These are phyloP conservation scores for Drosophila prosaltans DNA, from an alignment of 1,140 invertebrate genomes.

Conservation along the genomic window DNA sequence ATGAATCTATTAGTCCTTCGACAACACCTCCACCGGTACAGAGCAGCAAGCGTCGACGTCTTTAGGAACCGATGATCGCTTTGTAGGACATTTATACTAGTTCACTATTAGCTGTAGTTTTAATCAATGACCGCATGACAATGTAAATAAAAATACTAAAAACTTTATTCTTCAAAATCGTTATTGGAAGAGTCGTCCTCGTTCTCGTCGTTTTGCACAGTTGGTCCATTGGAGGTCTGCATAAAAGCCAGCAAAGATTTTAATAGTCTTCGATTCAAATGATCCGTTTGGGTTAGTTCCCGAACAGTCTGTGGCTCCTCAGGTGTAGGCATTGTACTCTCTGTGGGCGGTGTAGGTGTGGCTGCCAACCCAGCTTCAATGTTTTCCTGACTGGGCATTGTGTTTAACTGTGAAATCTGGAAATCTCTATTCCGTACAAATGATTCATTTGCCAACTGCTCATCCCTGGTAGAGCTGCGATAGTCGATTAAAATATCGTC, in stretches of 20 bases:
- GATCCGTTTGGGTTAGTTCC: constrained; percentile 77
- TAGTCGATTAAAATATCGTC: not conserved
- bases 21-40: constrained; percentile 80
- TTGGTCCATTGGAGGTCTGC: constrained; percentile 46
- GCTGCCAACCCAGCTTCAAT: constrained; percentile 49
- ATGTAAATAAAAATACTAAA: constrained; percentile 57
- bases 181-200: constrained; percentile 40
- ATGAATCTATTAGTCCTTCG: constrained; percentile 81
- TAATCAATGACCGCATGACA: constrained; percentile 48
- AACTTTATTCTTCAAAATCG: constrained; percentile 65
- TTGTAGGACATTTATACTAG: constrained; percentile 38
- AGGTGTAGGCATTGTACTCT: constrained; percentile 16
- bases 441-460: constrained; percentile 3
- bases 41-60: constrained; percentile 75
- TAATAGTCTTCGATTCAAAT: constrained; percentile 68
- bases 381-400: constrained; percentile 60
- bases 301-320: constrained; percentile 47
- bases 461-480: constrained; percentile 9
- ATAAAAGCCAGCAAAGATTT: constrained; percentile 71
- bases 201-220: constrained; percentile 27
- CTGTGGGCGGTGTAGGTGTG: constrained; percentile 39
- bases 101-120: constrained; percentile 48
- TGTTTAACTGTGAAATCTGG: constrained; percentile 14
- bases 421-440: constrained; percentile 8
- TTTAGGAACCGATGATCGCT: constrained; percentile 56